Base-by-base conservation (phyloP, 2,888 invertebrate genomes). In the Dascillus cervinus region DNA sequence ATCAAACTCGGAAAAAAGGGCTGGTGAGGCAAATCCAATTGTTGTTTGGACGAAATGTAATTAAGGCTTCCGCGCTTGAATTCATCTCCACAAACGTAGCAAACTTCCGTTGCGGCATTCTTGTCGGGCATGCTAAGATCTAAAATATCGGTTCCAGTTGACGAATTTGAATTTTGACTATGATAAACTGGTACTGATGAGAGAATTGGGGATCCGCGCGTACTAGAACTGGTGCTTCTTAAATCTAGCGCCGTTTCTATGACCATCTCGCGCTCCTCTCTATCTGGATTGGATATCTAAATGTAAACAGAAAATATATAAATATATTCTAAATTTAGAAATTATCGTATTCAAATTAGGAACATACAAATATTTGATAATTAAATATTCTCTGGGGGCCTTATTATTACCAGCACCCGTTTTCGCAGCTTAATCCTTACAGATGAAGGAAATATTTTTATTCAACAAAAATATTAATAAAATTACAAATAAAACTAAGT, bases 41-140 rank as follows among this genome's bases (percentile, higher is more conserved):
- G 55, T 44, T 70, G 73, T 51, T 75, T 75, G 12, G 75, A 71
- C 35, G 71, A 71, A 28, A 78, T 71, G 48, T 83, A 82, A 55
- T 77, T 77, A 13, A 89, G 72, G 43, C 87, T 84, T 43, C 88
- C 88, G 34, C 86, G 76, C 47, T 81, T 77, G 64, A 82, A 85
- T 64, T 89, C 88, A 60, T 88, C 88, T 11, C 90, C 90, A 65
- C 90, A 90, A 9, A 89, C 84, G 65, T 89, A 90, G 65, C 87
- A 88, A 29, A 89, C 88, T 66, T 89, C 88, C 11, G 87, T 88
- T 49, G 83, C 78, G 8, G 88, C 84, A 69, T 89, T 89, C 70
- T 89, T 89, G 66, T 89, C 89, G 6, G 89, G 89, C 89, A 90
- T 89, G 40, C 88, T 88, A 37, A 90, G 71, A 69, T 90, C 89